Percentiles rank a stretch among this genome's conserved stretches.
phyloP scores from a whole-genome alignment of 2,113 vertebrate genomes.

The Ibidorhyncha struthersii region DNA sequence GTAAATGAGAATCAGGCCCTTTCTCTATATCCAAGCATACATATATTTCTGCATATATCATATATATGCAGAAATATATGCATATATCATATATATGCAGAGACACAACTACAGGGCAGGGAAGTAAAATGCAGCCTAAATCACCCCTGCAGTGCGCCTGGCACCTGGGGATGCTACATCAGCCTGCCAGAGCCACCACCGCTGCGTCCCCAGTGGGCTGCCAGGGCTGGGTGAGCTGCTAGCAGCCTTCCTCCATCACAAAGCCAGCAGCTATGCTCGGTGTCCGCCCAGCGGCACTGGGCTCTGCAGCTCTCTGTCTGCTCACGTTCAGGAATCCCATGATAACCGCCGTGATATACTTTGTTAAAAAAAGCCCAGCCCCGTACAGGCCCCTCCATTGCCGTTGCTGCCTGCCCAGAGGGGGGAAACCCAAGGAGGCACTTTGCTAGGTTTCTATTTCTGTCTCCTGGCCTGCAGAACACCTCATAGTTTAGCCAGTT shows the following conservation, averaged over 20 bases:
- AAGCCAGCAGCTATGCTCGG: not conserved
- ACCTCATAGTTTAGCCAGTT: constrained; percentile 13
- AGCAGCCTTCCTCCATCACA: not conserved
- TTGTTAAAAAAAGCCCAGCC: not conserved
- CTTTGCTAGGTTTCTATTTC: constrained; percentile 21
- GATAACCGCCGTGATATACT: not conserved
- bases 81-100: not conserved
- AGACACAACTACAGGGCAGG: not conserved
- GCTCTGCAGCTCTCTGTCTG: not conserved
- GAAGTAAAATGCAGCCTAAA: not conserved
- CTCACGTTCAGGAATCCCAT: not conserved
- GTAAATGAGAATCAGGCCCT: not conserved
- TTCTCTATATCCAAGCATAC: rapidly evolving
- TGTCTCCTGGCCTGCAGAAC: constrained; percentile 5
- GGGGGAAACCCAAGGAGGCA: not conserved
- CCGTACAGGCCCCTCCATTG: not conserved
- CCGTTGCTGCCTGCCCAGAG: not conserved
- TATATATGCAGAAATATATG: not conserved
- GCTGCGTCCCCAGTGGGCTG: rapidly evolving
- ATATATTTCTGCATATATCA: not conserved
- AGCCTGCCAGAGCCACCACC: not conserved
- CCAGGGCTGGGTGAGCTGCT: not conserved
- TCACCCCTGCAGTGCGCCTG: not conserved
- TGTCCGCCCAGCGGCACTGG: not conserved
- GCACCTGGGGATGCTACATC: not conserved